Conservation (phyloP, 2,113 vertebrate species). For the Delphinapterus leucas region DNA sequence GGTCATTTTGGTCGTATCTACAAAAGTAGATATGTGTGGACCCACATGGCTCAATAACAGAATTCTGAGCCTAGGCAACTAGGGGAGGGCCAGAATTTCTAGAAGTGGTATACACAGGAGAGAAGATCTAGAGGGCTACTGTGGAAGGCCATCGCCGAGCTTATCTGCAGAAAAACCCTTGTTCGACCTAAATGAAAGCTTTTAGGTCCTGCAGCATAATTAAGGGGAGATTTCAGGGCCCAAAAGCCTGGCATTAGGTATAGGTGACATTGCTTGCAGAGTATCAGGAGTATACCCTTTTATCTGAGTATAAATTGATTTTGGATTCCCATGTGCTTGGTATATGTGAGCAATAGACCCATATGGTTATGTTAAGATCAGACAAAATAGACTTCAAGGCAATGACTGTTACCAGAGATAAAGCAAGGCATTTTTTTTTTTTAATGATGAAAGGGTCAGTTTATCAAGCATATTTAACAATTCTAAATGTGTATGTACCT, state of each 20-base stretch:
- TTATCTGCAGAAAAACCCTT: neutral
- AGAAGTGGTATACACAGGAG: neutral
- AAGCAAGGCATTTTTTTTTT: neutral
- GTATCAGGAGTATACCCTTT: neutral
- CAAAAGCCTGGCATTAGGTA: neutral
- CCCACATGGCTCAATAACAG: neutral
- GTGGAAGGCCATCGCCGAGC: neutral
- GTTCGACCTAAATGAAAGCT: neutral
- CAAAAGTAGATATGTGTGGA: neutral
- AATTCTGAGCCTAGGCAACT: neutral
- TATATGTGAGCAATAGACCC: neutral
- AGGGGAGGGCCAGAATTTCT: neutral
- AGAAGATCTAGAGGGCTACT: neutral
- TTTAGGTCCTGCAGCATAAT: neutral
- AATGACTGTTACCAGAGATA: neutral
- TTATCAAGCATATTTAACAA: neutral
- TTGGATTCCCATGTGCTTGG: neutral
- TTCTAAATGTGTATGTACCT: neutral
- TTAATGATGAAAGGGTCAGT: neutral
- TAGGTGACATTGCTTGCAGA: neutral
- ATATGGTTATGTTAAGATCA: neutral
- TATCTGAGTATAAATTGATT: neutral
- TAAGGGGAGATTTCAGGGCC: neutral
- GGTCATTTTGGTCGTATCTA: neutral
- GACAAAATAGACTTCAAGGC: neutral